Evolutionary conservation across 2,113 vertebrate genomes (phyloP).

Genomic region (Pelusios castaneus): DNA sequence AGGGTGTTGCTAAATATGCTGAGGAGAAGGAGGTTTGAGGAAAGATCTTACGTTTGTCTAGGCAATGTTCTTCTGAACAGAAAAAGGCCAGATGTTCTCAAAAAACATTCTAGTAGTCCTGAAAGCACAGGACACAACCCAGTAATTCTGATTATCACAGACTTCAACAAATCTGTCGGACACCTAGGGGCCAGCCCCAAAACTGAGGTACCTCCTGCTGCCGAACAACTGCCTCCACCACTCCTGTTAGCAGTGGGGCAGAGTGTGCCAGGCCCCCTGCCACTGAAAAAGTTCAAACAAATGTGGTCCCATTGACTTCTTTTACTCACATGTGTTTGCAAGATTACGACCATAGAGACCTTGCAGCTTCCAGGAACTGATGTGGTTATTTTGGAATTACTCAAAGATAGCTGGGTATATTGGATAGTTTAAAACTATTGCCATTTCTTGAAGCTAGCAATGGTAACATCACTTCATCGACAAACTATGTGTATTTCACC

Average conservation of each 20-base stretch:
- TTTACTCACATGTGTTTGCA: neutral
- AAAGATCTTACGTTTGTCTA: too few relatives aligned
- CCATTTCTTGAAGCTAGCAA: neutral
- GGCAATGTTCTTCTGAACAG: neutral
- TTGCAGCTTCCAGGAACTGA: neutral
- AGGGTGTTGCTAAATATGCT: neutral
- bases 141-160: too few relatives aligned
- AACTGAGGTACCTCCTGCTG: too few relatives aligned
- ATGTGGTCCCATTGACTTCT: neutral
- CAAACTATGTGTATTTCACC: neutral
- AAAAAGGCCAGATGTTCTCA: neutral
- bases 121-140: neutral
- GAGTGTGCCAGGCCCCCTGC: too few relatives aligned
- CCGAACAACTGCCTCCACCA: too few relatives aligned
- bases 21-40: too few relatives aligned
- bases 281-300: neutral
- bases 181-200: too few relatives aligned
- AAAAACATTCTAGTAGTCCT: neutral
- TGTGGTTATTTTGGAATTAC: neutral
- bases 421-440: neutral
- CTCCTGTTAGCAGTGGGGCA: too few relatives aligned
- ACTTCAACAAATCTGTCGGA: too few relatives aligned
- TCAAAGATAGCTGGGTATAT: neutral
- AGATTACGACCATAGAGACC: neutral
- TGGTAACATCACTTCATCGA: neutral